Evolutionary conservation across 1,140 invertebrate genomes (phyloP), one percentile per base, ranked within the genome.

Genomic region (Papilio helenus): DNA sequence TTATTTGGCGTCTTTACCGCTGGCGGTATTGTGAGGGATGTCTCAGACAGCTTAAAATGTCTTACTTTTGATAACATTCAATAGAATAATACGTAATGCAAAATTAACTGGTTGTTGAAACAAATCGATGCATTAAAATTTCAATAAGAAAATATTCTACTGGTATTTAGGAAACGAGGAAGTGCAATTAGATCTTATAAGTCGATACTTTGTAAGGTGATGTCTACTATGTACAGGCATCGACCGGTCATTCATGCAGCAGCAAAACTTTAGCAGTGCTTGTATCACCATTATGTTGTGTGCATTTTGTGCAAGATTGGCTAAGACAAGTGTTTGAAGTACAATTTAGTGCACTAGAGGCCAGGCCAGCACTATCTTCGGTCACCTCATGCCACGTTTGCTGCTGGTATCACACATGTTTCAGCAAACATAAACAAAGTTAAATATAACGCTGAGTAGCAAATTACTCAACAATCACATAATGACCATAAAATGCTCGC

Each of bases 401-500:
- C 61, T 16, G 20, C 61, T 29, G 1, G 23, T 18, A 4, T 34
- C 26, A 12, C 5, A 16, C 34, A 29, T 68, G 12, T 61, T 14
- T 61, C 14, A 68, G 3, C 14, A 29, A 29, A 29, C 14, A 26
- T 26, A 34, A 29, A 34, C 61, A 34, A 34, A 68, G 61, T 68
- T 16, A 18, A 68, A 68, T 68, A 14, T 29, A 68, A 68, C 26
- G 26, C 61, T 68, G 5, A 68, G 23, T 29, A 68, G 26, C 61
- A 29, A 68, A 68, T 16, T 68, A 29, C 61, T 16, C 61, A 14
- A 68, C 23, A 29, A 68, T 68, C 61, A 29, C 61, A 18, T 72
- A 72, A 44, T 44, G 71, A 44, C 71, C 71, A 44, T 72, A 72
- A 72, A 72, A 72, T 42, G 71, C 71, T 39, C 34, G 71, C 39